Evolutionary conservation across 2,113 vertebrate species (phyloP).

Genomic region (Plecotus auritus): DNA sequence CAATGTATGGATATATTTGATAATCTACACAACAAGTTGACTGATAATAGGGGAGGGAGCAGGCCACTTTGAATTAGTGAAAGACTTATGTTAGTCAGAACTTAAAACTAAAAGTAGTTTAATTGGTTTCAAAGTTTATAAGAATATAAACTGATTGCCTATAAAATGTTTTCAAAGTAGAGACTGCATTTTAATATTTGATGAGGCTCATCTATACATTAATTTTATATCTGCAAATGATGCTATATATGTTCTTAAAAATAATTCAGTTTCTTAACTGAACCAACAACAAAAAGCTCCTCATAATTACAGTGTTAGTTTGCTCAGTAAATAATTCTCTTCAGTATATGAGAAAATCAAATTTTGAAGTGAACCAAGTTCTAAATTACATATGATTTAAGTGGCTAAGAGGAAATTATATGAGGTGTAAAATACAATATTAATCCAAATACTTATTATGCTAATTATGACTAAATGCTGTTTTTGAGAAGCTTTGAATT

Average conservation of each 20-base stretch:
- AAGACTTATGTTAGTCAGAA: not conserved
- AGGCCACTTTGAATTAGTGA: not conserved
- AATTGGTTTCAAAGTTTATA: not conserved
- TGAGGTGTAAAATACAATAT: not conserved
- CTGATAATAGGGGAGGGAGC: not conserved
- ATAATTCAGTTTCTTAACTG: conserved; percentile 25
- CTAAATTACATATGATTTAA: conserved; percentile 43
- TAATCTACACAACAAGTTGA: not conserved
- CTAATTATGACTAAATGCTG: conserved; percentile 18
- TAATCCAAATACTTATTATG: conserved; percentile 41
- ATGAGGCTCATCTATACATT: conserved; percentile 30
- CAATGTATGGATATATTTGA: not conserved
- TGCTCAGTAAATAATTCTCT: conserved; percentile 45
- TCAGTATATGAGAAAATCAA: conserved; percentile 37
- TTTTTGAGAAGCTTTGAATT: not conserved
- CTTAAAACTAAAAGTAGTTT: conserved; percentile 25
- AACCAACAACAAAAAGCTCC: conserved; percentile 12
- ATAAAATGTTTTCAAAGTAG: not conserved
- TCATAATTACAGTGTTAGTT: conserved; percentile 35
- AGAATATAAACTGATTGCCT: not conserved
- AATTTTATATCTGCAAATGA: conserved; percentile 44
- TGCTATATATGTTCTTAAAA: conserved; percentile 46
- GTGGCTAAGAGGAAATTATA: not conserved
- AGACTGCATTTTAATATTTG: not conserved
- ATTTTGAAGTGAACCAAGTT: conserved; percentile 39